Percentiles rank a stretch among this genome's conserved stretches.
Evolutionary conservation across 1,140 invertebrate genomes (phyloP).

Genomic region (Drosophila murphyi): DNA sequence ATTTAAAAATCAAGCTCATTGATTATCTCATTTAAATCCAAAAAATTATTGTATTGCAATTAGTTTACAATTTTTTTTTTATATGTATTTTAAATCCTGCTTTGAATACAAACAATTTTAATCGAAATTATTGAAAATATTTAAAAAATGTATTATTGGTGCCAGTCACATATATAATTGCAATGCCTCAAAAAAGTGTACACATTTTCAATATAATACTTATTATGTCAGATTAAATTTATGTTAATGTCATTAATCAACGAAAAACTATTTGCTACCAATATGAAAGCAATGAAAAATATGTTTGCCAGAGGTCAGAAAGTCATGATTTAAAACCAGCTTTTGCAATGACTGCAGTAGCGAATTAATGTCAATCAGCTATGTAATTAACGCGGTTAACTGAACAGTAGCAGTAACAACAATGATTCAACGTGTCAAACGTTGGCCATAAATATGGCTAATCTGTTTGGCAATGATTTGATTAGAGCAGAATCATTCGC

Average conservation of each 20-base stretch:
- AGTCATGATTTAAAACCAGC: slow-evolving; percentile 58
- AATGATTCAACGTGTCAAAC: slow-evolving; percentile 46
- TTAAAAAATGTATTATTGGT: slow-evolving; percentile 12
- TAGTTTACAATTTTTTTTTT: too few relatives aligned
- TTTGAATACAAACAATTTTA: too few relatives aligned
- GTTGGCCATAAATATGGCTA: slow-evolving; percentile 72
- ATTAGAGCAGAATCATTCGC: slow-evolving; percentile 51
- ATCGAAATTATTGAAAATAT: neutral
- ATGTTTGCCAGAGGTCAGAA: slow-evolving; percentile 31
- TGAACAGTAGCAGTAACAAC: slow-evolving; percentile 22
- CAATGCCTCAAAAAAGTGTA: slow-evolving; percentile 11
- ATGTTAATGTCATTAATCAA: slow-evolving; percentile 73
- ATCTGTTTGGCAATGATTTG: slow-evolving; percentile 76
- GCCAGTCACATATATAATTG: neutral
- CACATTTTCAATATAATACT: slow-evolving; percentile 51
- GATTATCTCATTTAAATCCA: too few relatives aligned
- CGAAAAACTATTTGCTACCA: slow-evolving; percentile 39
- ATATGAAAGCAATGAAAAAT: slow-evolving; percentile 8
- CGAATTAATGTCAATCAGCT: slow-evolving; percentile 76
- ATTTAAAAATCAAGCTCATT: too few relatives aligned
- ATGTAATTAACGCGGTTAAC: slow-evolving; percentile 68
- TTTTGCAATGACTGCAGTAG: slow-evolving; percentile 57
- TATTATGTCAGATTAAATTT: slow-evolving; percentile 55
- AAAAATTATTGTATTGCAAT: too few relatives aligned
- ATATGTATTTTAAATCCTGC: too few relatives aligned